Evolutionary conservation across 2,888 invertebrate species (phyloP).

Genomic region (Drosophila imparisetae): DNA sequence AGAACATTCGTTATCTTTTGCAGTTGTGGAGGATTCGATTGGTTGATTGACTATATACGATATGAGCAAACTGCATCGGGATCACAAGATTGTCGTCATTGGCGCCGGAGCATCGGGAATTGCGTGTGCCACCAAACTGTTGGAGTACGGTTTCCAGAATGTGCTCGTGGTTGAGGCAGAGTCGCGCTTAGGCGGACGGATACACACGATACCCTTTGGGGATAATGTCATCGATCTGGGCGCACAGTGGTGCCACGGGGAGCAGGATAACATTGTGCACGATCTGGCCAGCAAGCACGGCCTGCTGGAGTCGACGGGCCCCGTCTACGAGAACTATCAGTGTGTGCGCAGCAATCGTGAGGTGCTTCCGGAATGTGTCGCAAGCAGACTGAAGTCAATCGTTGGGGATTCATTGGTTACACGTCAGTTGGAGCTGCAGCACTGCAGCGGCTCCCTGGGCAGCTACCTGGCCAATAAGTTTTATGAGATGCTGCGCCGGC

Average conservation of each 20-base stretch:
- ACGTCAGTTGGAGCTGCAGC: slow-evolving; percentile 81
- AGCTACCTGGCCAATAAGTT: slow-evolving; percentile 82
- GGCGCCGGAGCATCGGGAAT: slow-evolving; percentile 85
- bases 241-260: slow-evolving; percentile 85
- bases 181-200: slow-evolving; percentile 88
- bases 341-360: slow-evolving; percentile 84
- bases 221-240: slow-evolving; percentile 85
- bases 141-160: slow-evolving; percentile 84
- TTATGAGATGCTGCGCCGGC: slow-evolving; percentile 76
- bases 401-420: slow-evolving; percentile 84
- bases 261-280: slow-evolving; percentile 84
- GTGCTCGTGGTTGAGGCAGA: slow-evolving; percentile 88
- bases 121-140: slow-evolving; percentile 84
- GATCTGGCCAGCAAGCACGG: slow-evolving; percentile 80
- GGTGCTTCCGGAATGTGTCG: slow-evolving; percentile 82
- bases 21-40: slow-evolving; percentile 17
- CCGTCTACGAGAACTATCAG: slow-evolving; percentile 81
- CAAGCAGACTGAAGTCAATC: slow-evolving; percentile 83
- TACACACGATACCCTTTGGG: slow-evolving; percentile 86
- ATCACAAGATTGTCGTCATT: slow-evolving; percentile 82
- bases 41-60: slow-evolving; percentile 8
- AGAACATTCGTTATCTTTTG: slow-evolving; percentile 5
- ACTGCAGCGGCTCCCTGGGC: slow-evolving; percentile 82
- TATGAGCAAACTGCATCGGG: slow-evolving; percentile 60
- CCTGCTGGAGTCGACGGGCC: slow-evolving; percentile 82